phyloP scores from a whole-genome alignment of 2,888 invertebrate species.

The Hymenopus coronatus region DNA sequence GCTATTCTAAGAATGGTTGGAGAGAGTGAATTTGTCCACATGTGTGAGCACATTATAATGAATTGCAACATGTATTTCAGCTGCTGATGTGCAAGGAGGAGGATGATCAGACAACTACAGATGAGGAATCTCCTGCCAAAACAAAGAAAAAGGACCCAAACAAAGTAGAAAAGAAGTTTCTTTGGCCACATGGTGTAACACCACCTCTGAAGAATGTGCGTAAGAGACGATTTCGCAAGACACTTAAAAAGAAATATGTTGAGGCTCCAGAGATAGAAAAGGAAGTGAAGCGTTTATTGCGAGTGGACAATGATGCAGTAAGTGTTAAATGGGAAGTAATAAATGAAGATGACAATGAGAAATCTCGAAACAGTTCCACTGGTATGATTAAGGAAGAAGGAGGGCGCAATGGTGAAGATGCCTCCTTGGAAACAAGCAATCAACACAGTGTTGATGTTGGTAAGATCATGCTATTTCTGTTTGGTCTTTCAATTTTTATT shows the following conservation, averaged over 20 bases:
- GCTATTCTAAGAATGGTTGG: too few relatives aligned
- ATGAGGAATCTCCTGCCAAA: slow-evolving; percentile 75
- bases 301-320: slow-evolving; percentile 90
- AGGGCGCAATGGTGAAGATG: slow-evolving; percentile 45
- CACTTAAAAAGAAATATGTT: slow-evolving; percentile 92
- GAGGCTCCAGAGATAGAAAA: slow-evolving; percentile 98
- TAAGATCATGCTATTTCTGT: slow-evolving; percentile 38
- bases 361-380: slow-evolving; percentile 42
- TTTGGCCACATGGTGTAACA: slow-evolving; percentile 94
- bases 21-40: too few relatives aligned
- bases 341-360: slow-evolving; percentile 74
- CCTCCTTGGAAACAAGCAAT: slow-evolving; percentile 42
- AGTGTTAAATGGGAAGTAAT: slow-evolving; percentile 74
- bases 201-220: slow-evolving; percentile 95
- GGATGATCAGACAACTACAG: slow-evolving; percentile 70
- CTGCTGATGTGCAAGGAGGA: slow-evolving; percentile 84
- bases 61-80: slow-evolving; percentile 42
- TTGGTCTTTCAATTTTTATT: neutral
- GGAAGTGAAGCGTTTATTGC: slow-evolving; percentile 88
- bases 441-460: slow-evolving; percentile 50
- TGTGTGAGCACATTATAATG: too few relatives aligned
- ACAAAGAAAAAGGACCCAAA: slow-evolving; percentile 81
- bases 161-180: slow-evolving; percentile 86
- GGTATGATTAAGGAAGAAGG: slow-evolving; percentile 41
- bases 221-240: slow-evolving; percentile 88